Percentiles rank a stretch among this genome's conserved stretches.
phyloP scores from a whole-genome alignment of 2,113 vertebrate species.

The Triplophysa siluroides region DNA sequence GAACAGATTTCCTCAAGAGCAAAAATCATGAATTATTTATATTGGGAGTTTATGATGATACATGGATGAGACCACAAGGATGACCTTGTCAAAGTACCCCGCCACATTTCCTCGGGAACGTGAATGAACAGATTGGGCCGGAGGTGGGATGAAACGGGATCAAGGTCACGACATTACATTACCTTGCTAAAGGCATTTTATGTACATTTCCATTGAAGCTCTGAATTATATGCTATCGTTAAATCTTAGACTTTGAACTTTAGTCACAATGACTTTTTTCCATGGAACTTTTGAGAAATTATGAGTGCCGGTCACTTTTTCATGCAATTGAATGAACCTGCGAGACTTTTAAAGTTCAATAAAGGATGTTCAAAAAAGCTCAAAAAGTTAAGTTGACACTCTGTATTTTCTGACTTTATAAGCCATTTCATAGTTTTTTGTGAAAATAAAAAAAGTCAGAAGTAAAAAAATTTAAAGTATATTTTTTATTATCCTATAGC shows the following conservation, averaged over 20 bases:
- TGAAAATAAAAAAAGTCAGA: no score
- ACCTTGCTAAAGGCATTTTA: neutral
- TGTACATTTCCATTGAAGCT: neutral
- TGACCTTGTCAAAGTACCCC: slow-evolving; percentile 45
- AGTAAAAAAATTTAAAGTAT: no score
- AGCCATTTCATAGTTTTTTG: no score
- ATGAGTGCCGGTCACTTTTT: no score
- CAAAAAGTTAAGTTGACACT: no score
- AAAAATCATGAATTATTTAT: slow-evolving; percentile 50
- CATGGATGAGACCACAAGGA: slow-evolving; percentile 40
- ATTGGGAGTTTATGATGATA: slow-evolving; percentile 46
- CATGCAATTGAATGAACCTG: no score
- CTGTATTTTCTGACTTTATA: no score
- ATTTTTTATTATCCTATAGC: no score
- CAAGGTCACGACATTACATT: slow-evolving; percentile 22
- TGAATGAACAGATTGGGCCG: slow-evolving; percentile 27
- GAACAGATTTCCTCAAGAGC: slow-evolving; percentile 40
- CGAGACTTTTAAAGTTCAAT: no score
- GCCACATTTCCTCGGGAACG: slow-evolving; percentile 28
- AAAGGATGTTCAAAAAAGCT: no score
- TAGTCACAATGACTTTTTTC: no score
- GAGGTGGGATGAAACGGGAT: neutral
- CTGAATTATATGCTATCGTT: neutral
- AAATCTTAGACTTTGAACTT: neutral
- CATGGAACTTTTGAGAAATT: no score